A percentile compares a stretch with the other conserved stretches of the same genome.
Evolutionary conservation across 1,140 invertebrate genomes (phyloP).

Genomic region (Zeugodacus cucurbitae): DNA sequence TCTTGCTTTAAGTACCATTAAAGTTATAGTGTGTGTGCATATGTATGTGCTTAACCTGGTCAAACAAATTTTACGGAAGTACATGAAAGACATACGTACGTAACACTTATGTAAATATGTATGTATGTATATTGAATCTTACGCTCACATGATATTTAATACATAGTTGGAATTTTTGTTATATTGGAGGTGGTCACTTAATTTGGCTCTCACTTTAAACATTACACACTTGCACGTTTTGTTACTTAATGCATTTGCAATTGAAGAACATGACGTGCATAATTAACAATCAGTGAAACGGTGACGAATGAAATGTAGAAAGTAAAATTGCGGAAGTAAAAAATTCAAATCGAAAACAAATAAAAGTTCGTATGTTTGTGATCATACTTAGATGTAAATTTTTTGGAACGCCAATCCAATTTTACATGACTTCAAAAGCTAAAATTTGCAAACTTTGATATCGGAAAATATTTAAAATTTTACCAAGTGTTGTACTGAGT

Average conservation of each 20-base stretch:
- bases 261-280: neutral
- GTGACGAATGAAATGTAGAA: neutral
- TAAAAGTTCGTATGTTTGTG: neutral
- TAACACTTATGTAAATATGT: neutral
- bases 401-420: neutral
- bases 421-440: neutral
- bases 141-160: neutral
- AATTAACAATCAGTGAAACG: slow-evolving; percentile 7
- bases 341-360: neutral
- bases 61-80: too few species aligned
- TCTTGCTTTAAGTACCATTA: too few species aligned
- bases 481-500: too few species aligned
- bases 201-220: neutral
- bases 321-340: neutral
- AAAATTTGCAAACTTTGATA: neutral
- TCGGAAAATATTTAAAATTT: neutral
- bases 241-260: slow-evolving; percentile 18
- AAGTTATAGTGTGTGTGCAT: too few species aligned
- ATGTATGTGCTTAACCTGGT: too few species aligned
- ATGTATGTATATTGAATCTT: neutral
- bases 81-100: too few species aligned
- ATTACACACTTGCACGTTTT: slow-evolving; percentile 7
- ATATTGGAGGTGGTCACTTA: neutral
- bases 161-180: neutral
- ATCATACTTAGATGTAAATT: neutral